Base-by-base conservation (phyloP, 2,797 vertebrate species). In the Rallus crepitans region DNA sequence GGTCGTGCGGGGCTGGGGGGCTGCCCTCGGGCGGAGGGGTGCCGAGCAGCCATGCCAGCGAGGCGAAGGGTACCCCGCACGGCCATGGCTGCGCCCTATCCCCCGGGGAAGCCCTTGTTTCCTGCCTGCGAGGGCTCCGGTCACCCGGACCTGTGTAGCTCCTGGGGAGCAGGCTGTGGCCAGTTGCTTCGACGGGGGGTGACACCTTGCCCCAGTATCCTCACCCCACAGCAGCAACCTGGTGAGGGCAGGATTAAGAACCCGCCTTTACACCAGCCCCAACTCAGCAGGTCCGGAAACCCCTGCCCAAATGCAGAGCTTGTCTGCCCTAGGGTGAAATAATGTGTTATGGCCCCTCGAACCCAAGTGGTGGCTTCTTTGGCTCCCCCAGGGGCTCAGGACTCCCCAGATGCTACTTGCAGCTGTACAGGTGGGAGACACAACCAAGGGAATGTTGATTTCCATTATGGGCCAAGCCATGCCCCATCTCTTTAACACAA, bases 71-170 rank as follows among this genome's bases (percentile, higher is more conserved):
- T 50, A 5, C 2, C 17, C 63, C 4, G 16, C 69, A 12, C 20
- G 19, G 72, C 69, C 33, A 57, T 20, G 75, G 35, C 50, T 30
- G 48, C 14, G 10, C 59, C 31, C 31, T 7, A 3, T 4, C 15
- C 27, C n/a, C 27, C 11, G 13, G 12, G 28, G 24, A 76, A 56
- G 33, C 13, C 18, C 21, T 19, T 2, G 3, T 52, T 30, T 42
- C 53, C 56, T 11, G 57, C 60, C 73, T 56, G 87, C 78, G 42
- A 59, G 71, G 50, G 31, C 4, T 6, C 84, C n/a, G 31, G 42
- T 50, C 64, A 1, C 25, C 19, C 21, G 3, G 37, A 45, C 42
- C 1, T 6, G 6, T 73, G 23, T 12, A 1, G 6, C 27, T 33
- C 1, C 37, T 5, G 50, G 33, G 6, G 35, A 60, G 63, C 53